phyloP scores from a whole-genome alignment of 2,113 vertebrate genomes.

The Girardinichthys multiradiatus region DNA sequence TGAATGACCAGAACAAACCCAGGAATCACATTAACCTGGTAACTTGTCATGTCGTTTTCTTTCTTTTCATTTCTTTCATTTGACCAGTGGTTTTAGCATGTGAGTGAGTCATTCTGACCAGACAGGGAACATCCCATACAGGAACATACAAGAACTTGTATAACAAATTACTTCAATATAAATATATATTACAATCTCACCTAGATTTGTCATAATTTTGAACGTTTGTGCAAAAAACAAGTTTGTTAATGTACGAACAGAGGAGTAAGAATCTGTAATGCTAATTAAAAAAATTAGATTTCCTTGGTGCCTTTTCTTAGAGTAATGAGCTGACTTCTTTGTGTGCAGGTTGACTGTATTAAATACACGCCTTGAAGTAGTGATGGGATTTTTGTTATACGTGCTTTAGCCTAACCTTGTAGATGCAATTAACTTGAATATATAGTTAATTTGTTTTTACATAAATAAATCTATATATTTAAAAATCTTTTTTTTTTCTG shows the following conservation, averaged over 20 bases:
- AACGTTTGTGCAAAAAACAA: background rate
- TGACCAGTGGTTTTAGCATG: slow-evolving; percentile 13
- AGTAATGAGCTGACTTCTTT: slow-evolving; percentile 5
- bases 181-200: background rate
- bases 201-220: background rate
- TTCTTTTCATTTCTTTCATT: background rate
- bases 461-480: background rate
- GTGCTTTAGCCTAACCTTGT: slow-evolving; percentile 15
- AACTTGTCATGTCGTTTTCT: background rate
- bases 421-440: background rate
- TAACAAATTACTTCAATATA: background rate
- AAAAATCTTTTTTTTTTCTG: slow-evolving; percentile 8
- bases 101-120: background rate
- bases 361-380: background rate
- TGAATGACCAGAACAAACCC: background rate
- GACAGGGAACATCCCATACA: background rate
- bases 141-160: no score
- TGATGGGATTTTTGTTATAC: background rate
- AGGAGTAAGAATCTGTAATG: no score
- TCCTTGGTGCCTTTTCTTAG: slow-evolving; percentile 60
- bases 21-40: no score
- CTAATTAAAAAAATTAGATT: slow-evolving; percentile 2
- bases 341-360: slow-evolving; percentile 15
- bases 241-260: background rate
- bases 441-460: slow-evolving; percentile 3